Evolutionary conservation across 2,797 vertebrate species (phyloP), one percentile per base, ranked within the genome.

Genomic region (Tenualosa thibaudeaui): DNA sequence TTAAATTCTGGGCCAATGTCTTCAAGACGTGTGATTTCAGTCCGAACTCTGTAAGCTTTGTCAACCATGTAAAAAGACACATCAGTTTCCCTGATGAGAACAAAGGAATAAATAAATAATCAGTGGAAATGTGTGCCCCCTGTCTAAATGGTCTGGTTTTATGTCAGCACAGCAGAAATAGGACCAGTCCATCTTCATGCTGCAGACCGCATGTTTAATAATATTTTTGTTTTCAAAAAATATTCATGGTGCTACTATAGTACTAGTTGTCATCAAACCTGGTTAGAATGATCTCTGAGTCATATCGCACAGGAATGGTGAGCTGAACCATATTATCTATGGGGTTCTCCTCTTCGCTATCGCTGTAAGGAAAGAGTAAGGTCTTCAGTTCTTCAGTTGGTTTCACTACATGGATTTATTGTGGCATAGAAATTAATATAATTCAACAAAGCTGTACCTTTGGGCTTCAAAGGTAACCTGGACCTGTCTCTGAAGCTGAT

Each of bases 1-100:
- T 78, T 46, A 46, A 78, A 78, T 78, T 78, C 71, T 46, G 37
- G 40, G 71, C 71, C 71, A 78, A 78, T 46, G 71, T 78, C 71
- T 46, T 78, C 71, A 46, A 46, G 0, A 46, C 1, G 43, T 78
- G 6, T 78, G 1, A 78, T 78, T 46, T 78, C 17, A 78, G 37
- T 78, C 40, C 8, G 37, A 22, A 43, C 5, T 46, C 19, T 43
- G 71, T 78, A 46, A 22, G 40, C 17, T 8, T 78, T 46, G 17
- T 78, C 71, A 78, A 78, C 71, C 71, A 78, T 46, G 71, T 78
- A 78, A 78, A 78, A 19, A 22, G 40, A 46, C 40, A 46, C 19
- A 43, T 46, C 40, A 2, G 71, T 3, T 78, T 43, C 40, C 17
- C 71, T 78, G 40, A 78, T 46, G 6, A 46, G 37, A 78, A 78